Conservation (phyloP, 2,888 invertebrate species). For the Drymonia ruficornis region DNA sequence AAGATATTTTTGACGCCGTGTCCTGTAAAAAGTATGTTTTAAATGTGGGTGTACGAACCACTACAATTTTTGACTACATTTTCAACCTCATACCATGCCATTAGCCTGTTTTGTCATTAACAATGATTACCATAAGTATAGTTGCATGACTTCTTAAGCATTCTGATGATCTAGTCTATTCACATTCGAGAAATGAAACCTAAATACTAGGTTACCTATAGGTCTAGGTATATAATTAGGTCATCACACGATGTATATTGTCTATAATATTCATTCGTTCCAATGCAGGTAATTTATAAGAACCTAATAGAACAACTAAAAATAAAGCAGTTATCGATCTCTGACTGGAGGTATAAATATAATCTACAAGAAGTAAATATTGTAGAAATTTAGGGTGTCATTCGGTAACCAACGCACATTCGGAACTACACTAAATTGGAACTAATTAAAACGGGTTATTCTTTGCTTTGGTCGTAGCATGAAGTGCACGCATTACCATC, state of each 20-base stretch:
- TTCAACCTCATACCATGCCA: constrained; percentile 13
- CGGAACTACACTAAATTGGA: neutral
- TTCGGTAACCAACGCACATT: constrained; percentile 1
- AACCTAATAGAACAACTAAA: neutral
- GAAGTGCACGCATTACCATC: neutral
- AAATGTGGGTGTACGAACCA: neutral
- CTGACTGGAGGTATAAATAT: neutral
- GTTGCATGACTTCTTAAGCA: constrained; percentile 1
- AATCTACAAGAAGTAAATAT: neutral
- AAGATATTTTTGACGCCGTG: constrained; percentile 85
- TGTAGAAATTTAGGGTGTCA: neutral
- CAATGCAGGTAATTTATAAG: neutral
- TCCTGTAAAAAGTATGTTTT: constrained; percentile 68
- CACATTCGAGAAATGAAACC: constrained; percentile 1
- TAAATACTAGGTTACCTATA: neutral
- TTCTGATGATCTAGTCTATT: constrained; percentile 6
- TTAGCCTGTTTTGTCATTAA: neutral
- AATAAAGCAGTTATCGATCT: neutral
- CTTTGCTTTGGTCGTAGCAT: neutral
- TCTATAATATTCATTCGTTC: neutral
- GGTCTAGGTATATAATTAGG: neutral
- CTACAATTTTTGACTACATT: neutral
- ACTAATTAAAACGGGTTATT: neutral
- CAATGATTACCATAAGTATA: neutral
- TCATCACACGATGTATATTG: neutral